Evolutionary conservation across 2,888 invertebrate species (phyloP).

Genomic region (Calameuta filiformis): DNA sequence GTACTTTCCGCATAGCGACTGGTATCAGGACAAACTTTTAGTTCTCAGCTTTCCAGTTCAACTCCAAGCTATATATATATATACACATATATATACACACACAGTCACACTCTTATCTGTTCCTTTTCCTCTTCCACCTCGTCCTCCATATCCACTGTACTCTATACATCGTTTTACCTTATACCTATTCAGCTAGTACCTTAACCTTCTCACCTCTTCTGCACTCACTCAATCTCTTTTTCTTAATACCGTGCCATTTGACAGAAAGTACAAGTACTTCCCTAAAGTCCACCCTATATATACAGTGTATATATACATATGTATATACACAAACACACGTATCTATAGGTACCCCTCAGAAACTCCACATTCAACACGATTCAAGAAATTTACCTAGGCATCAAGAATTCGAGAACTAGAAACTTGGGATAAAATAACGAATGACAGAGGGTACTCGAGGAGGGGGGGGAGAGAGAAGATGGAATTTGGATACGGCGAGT

Average conservation of each 20-base stretch:
- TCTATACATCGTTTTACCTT: neutral
- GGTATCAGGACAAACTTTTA: constrained; percentile 53
- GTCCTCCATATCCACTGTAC: constrained; percentile 10
- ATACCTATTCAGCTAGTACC: neutral
- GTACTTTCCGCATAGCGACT: constrained; percentile 41
- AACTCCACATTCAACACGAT: neutral
- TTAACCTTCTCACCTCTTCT: neutral
- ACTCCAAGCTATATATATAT: constrained; percentile 22
- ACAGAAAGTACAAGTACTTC: no score
- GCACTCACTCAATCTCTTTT: neutral
- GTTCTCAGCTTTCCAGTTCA: constrained; percentile 46
- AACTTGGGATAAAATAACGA: neutral
- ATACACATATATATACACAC: neutral
- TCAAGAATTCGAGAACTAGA: neutral
- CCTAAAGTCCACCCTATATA: no score
- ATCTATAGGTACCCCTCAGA: neutral
- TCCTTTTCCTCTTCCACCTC: constrained; percentile 18
- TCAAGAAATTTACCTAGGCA: neutral
- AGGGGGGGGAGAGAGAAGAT: neutral
- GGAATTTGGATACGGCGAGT: neutral
- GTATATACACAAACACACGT: no score
- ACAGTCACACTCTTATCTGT: constrained; percentile 31
- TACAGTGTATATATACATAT: neutral
- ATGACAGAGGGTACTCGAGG: neutral
- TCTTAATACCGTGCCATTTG: neutral